These are phyloP conservation scores for Brachyistius frenatus DNA, from an alignment of 2,113 vertebrate genomes.

Conservation along the genomic window DNA sequence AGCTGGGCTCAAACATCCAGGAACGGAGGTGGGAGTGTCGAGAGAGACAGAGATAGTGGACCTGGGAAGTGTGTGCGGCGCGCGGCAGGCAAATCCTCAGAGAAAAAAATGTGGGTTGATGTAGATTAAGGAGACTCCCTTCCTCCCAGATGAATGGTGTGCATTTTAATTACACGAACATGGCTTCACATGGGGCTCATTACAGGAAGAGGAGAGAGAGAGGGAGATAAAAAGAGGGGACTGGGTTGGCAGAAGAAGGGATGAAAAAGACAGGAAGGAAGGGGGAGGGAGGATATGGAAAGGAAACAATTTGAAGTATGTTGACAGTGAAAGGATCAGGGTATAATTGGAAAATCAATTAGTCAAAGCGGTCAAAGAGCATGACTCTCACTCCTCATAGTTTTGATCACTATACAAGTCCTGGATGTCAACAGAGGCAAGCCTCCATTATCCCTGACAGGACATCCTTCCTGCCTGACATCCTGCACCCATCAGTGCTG, in stretches of 20 bases:
- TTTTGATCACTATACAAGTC: constrained; percentile 1
- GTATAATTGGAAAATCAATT: constrained; percentile 20
- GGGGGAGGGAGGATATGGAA: constrained; percentile 19
- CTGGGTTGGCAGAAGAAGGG: too few species aligned
- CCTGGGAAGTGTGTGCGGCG: constrained; percentile 29
- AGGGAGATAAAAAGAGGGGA: constrained; percentile 25
- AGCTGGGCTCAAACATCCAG: constrained; percentile 55
- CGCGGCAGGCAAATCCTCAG: constrained; percentile 55
- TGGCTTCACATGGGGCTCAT: constrained; percentile 65
- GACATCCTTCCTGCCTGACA: constrained; percentile 54
- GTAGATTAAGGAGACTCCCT: constrained; percentile 79
- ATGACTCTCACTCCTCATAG: constrained; percentile 10
- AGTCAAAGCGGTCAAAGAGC: constrained; percentile 13
- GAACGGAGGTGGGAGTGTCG: constrained; percentile 38
- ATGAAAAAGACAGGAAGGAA: too few species aligned
- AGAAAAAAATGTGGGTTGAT: constrained; percentile 75
- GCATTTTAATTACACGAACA: constrained; percentile 80
- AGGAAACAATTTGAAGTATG: constrained; percentile 51
- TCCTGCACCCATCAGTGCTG: constrained; percentile 46
- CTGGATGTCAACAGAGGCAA: constrained; percentile 30
- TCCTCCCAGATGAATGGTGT: constrained; percentile 80
- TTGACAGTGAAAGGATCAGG: background rate
- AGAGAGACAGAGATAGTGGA: constrained; percentile 46
- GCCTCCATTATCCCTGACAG: constrained; percentile 55
- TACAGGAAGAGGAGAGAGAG: constrained; percentile 55